Evolutionary conservation across 1,140 invertebrate genomes (phyloP).

Genomic region (Episyrphus balteatus): DNA sequence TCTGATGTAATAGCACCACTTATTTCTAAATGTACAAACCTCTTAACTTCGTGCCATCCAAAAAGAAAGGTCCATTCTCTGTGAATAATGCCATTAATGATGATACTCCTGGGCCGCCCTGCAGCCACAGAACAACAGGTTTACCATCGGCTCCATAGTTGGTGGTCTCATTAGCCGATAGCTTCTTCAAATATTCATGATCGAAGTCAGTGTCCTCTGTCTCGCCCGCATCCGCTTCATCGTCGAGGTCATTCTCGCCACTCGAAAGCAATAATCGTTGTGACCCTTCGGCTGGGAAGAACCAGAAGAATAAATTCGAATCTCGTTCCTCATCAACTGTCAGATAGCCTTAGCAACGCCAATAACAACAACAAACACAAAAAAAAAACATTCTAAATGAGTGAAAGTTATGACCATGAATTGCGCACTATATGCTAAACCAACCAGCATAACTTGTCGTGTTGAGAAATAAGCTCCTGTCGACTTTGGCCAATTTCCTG

Average conservation of each 20-base stretch:
- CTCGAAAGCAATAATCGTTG: no score
- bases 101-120: slow-evolving; percentile 61
- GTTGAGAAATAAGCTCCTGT: no score
- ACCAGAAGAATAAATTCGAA: slow-evolving; percentile 71
- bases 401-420: no score
- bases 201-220: slow-evolving; percentile 1
- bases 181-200: slow-evolving; percentile 1
- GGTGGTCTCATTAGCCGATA: not conserved
- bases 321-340: slow-evolving; percentile 54
- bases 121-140: slow-evolving; percentile 62
- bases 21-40: not conserved
- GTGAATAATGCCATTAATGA: slow-evolving; percentile 62
- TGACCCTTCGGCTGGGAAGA: slow-evolving; percentile 49
- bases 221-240: not conserved
- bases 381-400: no score
- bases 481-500: no score
- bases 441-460: no score
- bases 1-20: no score
- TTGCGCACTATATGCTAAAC: no score
- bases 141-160: slow-evolving; percentile 31
- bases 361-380: not conserved
- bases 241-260: not conserved
- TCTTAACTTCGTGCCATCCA: slow-evolving; percentile 19
- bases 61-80: slow-evolving; percentile 52
- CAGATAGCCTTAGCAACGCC: slow-evolving; percentile 49